Base-by-base conservation (phyloP, 2,797 vertebrate species). In the Glossophaga mutica region DNA sequence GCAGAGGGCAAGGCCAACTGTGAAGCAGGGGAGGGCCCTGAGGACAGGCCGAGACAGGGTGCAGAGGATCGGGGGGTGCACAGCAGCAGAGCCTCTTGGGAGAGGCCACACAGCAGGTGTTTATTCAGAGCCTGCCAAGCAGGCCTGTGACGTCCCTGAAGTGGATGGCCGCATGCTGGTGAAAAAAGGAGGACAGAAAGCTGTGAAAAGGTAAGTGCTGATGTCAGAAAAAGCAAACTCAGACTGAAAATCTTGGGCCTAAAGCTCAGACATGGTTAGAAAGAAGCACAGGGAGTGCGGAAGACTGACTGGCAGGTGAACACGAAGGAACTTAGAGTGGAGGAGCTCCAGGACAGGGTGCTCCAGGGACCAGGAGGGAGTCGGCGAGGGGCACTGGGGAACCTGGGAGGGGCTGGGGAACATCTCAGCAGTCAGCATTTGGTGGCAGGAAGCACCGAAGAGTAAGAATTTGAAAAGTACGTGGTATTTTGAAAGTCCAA, bases 51-150 rank as follows among this genome's bases (percentile, higher is more conserved):
- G 0, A 29, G 9, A 9, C 22, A 46, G 19, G 5, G 48, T 14
- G 19, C 9, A 1, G 21, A 11, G 42, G 8, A 3, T 9, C 6
- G 0, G 3, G 3, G 29, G n/a, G 16, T 42, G 18, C 39, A 62
- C 5, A 59, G 70, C 42, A 78, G 44, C 42, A 46, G 22, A 65
- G 79, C 11, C 18, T 50, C 52, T 50, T 8, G 10, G 59, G 37
- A 8, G 19, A 68, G 44, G 76, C 18, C 2, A 0, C 37, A 44
- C 6, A 4, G 32, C 6, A 22, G 26, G 46, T 0, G 0, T n/a
- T 44, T n/a, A 46, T 32, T 44, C 77, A 29, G 71, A 78, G 55
- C 42, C 12, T 34, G 42, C 1, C 0, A 8, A 21, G 55, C 44
- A 24, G 73, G 73, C 14, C 0, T 44, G 32, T 4, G 44, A 19